Percentiles rank a stretch among this genome's conserved stretches.
Conservation (phyloP, 2,113 vertebrate species). For the Phaetusa simplex region DNA sequence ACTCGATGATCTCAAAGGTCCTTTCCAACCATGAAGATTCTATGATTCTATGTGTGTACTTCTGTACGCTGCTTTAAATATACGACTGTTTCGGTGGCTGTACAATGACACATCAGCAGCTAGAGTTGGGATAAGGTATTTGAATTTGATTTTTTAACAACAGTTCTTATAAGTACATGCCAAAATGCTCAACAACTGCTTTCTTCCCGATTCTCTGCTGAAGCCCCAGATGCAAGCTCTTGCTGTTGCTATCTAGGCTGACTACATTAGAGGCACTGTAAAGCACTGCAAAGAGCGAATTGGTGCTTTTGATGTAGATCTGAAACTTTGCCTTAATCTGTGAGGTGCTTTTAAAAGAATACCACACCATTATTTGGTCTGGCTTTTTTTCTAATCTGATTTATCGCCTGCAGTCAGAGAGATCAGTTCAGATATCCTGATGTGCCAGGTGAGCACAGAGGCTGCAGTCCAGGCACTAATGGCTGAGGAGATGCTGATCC, state of each 20-base stretch:
- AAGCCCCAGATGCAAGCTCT: neutral
- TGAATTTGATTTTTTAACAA: neutral
- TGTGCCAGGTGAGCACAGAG: neutral
- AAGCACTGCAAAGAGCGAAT: neutral
- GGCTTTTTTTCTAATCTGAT: neutral
- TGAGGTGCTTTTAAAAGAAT: neutral
- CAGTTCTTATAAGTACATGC: neutral
- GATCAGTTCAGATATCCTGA: neutral
- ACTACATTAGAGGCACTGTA: neutral
- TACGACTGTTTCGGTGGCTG: neutral
- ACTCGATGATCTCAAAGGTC: too few relatives aligned
- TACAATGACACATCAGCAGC: neutral
- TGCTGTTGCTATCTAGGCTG: neutral
- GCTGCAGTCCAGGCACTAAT: neutral
- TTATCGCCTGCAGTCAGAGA: neutral
- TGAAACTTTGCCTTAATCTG: neutral
- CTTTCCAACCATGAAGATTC: too few relatives aligned
- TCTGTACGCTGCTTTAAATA: neutral
- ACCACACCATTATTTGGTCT: neutral
- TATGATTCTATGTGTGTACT: neutral
- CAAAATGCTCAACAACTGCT: neutral
- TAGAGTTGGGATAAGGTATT: neutral
- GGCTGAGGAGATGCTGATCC: neutral
- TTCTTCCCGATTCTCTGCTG: neutral
- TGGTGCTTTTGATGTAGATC: neutral